Base-by-base conservation (phyloP, 1,140 invertebrate species). In the Brachionus rubens region DNA sequence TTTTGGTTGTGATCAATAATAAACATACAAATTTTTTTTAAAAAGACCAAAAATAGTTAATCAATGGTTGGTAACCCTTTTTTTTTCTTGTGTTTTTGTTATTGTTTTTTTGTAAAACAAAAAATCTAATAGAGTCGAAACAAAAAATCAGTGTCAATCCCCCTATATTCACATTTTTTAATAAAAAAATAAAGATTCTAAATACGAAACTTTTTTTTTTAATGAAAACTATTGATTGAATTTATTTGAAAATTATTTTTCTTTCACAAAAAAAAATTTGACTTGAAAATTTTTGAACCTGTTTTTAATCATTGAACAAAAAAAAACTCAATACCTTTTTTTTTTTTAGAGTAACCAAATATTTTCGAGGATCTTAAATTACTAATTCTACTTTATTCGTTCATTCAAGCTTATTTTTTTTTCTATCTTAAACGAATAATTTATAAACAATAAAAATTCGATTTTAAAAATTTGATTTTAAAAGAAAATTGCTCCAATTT, bases 351-450 rank as follows among this genome's bases (percentile, higher is more conserved):
- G 52, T 54, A 54, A 16, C 33, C 52, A 54, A 54, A 54, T 54
- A 54, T 54, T 54, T 54, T 54, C 26, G 52, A 54, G 24, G 52
- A 54, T 54, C 52, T 54, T 54, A 54, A 54, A 54, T 54, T 30
- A 54, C 10, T 28, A 24, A 28, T 54, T 30, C 24, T 28, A 28
- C 24, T 54, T 12, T 28, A 54, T 28, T 54, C 24, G 52, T 26
- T 54, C 52, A 54, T 28, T 54, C 33, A 28, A 12, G 28, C 12
- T 54, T 28, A 54, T 54, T 2, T 54, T 28, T 14, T 28, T 28
- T 28, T 30, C 33, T 54, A 33, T 54, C 33, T 24, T 52, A 52
- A 52, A 52, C 48, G 28, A 52, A 16, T 24, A 52, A 12, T 19
- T 52, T 10, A 10, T 52, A 16, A 52, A 52, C 5, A 52, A 52